phyloP scores from a whole-genome alignment of 2,888 invertebrate genomes.

The Sthenelais limicola region DNA sequence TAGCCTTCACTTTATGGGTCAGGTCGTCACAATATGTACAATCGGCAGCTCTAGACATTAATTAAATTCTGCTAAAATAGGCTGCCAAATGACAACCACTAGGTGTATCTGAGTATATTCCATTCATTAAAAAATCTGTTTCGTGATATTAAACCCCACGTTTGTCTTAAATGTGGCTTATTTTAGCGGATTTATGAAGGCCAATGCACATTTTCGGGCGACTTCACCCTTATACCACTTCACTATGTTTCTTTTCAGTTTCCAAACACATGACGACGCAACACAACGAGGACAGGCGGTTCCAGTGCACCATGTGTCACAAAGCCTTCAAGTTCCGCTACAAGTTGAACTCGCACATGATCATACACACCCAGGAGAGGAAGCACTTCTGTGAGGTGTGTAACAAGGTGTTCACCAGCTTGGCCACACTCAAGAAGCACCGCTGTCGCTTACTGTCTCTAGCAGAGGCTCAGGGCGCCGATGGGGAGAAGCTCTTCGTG shows the following conservation, averaged over 20 bases:
- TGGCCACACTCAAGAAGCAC: slow-evolving; percentile 52
- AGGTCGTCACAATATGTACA: no score
- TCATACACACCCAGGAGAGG: slow-evolving; percentile 51
- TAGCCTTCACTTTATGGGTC: no score
- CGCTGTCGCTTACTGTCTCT: slow-evolving; percentile 36
- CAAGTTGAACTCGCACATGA: slow-evolving; percentile 54
- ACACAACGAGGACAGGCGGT: slow-evolving; percentile 52
- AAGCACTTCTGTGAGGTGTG: slow-evolving; percentile 51
- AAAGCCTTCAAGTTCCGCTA: slow-evolving; percentile 54
- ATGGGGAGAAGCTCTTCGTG: slow-evolving; percentile 10
- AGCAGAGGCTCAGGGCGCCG: no score
- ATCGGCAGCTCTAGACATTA: no score
- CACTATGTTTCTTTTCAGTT: slow-evolving; percentile 34
- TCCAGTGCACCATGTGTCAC: slow-evolving; percentile 51
- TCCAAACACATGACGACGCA: slow-evolving; percentile 40
- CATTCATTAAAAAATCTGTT: no score
- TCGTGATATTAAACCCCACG: no score
- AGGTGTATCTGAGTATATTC: no score
- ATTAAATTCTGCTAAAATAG: no score
- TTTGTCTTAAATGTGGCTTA: no score
- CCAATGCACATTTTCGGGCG: background rate
- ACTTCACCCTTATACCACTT: background rate
- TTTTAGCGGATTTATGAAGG: background rate
- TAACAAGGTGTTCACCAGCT: slow-evolving; percentile 52
- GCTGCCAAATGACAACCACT: no score